A percentile compares a stretch with the other conserved stretches of the same genome.
Evolutionary conservation across 2,797 vertebrate species (phyloP).

Genomic region (Momotus momota): DNA sequence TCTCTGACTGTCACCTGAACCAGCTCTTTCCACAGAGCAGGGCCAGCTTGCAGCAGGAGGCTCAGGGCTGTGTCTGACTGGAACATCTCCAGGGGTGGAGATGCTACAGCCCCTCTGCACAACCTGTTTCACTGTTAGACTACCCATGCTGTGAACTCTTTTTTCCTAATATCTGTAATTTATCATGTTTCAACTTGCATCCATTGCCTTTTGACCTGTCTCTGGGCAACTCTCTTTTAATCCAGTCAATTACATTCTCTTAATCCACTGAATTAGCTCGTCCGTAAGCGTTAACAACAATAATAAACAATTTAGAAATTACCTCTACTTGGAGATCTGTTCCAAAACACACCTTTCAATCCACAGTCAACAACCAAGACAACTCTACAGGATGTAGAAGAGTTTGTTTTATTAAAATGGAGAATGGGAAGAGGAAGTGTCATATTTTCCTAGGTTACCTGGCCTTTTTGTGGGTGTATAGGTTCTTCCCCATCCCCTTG

Average conservation of each 20-base stretch:
- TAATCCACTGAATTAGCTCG: background rate
- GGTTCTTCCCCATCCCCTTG: background rate
- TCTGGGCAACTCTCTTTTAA: background rate
- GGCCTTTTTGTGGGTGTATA: background rate
- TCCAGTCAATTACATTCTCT: background rate
- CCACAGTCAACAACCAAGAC: background rate
- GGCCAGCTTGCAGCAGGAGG: background rate
- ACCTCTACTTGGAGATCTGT: background rate
- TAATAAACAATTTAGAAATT: background rate
- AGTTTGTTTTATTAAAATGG: no score
- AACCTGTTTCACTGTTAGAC: background rate
- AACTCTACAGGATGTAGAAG: no score
- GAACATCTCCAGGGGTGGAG: background rate
- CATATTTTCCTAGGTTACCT: background rate
- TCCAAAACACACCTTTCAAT: background rate
- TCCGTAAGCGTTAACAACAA: background rate
- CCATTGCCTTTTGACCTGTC: background rate
- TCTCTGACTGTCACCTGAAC: background rate
- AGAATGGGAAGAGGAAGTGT: background rate
- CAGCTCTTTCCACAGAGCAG: background rate
- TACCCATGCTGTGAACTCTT: background rate
- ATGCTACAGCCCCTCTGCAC: background rate
- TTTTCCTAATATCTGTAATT: background rate
- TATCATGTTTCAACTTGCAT: background rate
- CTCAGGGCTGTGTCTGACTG: background rate